Percentiles rank a stretch among this genome's conserved stretches.
Conservation (phyloP, 1,140 invertebrate genomes). For the Papilio aristodemus region DNA sequence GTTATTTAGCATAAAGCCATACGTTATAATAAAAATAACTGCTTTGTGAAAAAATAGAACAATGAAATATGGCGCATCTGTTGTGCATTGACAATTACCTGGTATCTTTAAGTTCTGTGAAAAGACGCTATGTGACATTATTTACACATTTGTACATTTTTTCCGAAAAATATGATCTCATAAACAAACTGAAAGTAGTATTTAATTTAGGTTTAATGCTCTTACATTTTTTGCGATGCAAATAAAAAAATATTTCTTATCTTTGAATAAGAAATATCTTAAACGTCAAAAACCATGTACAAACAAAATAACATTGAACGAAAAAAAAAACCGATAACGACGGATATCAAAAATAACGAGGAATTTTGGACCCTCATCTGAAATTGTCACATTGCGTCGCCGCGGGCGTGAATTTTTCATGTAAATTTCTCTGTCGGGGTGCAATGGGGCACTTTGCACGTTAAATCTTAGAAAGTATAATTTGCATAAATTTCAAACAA, state of each 20-base stretch:
- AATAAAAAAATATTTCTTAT: slow-evolving; percentile 3
- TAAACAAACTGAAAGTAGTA: background rate
- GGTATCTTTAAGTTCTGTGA: no score
- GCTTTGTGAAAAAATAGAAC: no score
- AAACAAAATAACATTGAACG: background rate
- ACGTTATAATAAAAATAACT: background rate
- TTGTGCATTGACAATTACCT: no score
- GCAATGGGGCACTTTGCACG: slow-evolving; percentile 19
- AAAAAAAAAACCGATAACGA: slow-evolving; percentile 27
- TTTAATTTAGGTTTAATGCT: no score
- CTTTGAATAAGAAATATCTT: background rate
- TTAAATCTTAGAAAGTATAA: slow-evolving; percentile 20
- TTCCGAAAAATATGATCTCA: background rate
- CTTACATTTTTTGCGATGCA: no score
- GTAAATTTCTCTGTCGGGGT: slow-evolving; percentile 21
- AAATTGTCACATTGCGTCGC: slow-evolving; percentile 24
- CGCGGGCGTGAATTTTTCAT: slow-evolving; percentile 29
- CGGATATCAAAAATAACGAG: slow-evolving; percentile 23
- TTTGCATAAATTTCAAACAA: slow-evolving; percentile 25
- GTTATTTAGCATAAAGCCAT: background rate
- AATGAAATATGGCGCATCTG: no score
- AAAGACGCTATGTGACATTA: no score
- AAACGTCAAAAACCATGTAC: slow-evolving; percentile 14
- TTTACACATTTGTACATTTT: no score
- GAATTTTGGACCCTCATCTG: slow-evolving; percentile 25